Conservation (phyloP, 1,140 invertebrate genomes). For the Drosophila leontia region DNA sequence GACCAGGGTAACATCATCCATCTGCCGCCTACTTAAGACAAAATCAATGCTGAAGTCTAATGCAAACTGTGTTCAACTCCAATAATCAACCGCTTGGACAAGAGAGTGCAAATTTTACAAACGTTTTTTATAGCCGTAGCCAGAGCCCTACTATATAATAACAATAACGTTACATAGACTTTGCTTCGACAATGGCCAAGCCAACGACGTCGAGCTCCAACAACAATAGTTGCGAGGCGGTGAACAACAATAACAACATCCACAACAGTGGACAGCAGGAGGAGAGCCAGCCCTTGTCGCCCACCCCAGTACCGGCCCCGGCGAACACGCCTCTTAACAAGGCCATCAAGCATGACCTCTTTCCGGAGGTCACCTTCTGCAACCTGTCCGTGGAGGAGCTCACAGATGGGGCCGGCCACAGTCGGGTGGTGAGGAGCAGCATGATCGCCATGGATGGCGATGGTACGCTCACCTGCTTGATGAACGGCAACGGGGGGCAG, state of each 20-base stretch:
- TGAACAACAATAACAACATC: conserved; percentile 47
- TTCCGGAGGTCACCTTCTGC: conserved; percentile 82
- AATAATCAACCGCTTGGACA: conserved; percentile 40
- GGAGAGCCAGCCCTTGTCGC: conserved; percentile 39
- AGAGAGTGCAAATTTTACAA: conserved; percentile 51
- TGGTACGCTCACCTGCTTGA: conserved; percentile 42
- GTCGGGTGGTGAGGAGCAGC: conserved; percentile 59
- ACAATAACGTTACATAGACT: background rate
- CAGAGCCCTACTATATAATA: conserved; percentile 9
- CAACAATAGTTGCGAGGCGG: conserved; percentile 43
- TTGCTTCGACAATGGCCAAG: conserved; percentile 43
- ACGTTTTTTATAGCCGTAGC: conserved; percentile 33
- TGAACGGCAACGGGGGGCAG: conserved; percentile 51
- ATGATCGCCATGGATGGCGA: conserved; percentile 65
- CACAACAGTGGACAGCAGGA: conserved; percentile 30
- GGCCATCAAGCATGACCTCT: conserved; percentile 79
- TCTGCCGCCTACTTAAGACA: conserved; percentile 34
- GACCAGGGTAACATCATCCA: conserved; percentile 5
- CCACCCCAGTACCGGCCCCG: conserved; percentile 50
- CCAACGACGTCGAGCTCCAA: conserved; percentile 31
- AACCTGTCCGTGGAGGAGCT: conserved; percentile 77
- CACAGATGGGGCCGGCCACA: conserved; percentile 51
- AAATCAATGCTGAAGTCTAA: conserved; percentile 31
- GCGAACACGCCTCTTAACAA: conserved; percentile 76
- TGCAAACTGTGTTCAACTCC: conserved; percentile 42